Evolutionary conservation across 1,140 invertebrate species (phyloP), one percentile per base, ranked within the genome.

Genomic region (Habropoda laboriosa): DNA sequence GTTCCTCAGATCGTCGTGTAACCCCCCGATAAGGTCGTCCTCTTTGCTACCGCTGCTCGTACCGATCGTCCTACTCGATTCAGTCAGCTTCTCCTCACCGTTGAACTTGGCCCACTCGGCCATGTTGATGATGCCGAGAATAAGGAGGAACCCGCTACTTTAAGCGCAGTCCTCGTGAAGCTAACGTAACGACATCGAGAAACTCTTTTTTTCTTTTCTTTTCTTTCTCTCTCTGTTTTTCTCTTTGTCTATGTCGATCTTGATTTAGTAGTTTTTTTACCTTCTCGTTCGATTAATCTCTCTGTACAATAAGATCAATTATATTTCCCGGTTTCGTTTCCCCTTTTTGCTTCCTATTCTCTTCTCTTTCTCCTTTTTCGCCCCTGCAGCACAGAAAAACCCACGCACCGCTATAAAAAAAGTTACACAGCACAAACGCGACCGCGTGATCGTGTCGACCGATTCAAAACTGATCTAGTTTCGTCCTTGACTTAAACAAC

Each of bases 401-500:
- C 21, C 64, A 40, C 40, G 16, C 61, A 55, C 53, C 7, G 61
- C 63, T 55, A 45, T 3, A 67, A 76, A 67, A 67, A 32, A 21
- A 66, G 61, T 67, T 60, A 78, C n/a, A 32, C 51, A 67, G 30
- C 57, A 45, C 16, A 38, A 70, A 16, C n/a, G 24, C 61, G 63
- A 70, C 47, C 66, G 32, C 49, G 21, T 16, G 16, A n/a, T n/a
- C n/a, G n/a, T n/a, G n/a, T n/a, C 30, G n/a, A 79, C 76, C 49
- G 55, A 78, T 80, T 87, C 80, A 87, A 58, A 86, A 84, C 74
- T 83, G 71, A 60, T 86, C 87, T 92, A 90, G 81, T 92, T 91
- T 93, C 90, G 92, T 93, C 90, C 91, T 92, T 90, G 90, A 92
- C 82, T 91, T 92, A 82, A 89, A 91, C 76, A 91, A 88, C 66